Base-by-base conservation (phyloP, 2,797 vertebrate genomes). In the Pyrocephalus nanus region DNA sequence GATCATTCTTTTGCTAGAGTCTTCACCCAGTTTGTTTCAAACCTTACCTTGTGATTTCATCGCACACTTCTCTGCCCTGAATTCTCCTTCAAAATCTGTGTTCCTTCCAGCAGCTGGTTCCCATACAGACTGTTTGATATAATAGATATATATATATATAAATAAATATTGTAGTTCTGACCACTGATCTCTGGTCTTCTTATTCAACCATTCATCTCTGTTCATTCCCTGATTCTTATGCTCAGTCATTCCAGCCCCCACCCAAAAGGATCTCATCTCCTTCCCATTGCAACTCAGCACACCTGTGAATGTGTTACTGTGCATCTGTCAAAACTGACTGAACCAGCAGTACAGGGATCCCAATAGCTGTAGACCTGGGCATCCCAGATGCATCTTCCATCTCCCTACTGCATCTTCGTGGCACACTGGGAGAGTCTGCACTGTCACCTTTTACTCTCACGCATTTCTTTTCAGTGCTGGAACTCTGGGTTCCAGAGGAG, bases 361-460 rank as follows among this genome's bases (percentile, higher is more conserved):
- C n/a, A 40, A 34, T 0, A 78, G 19, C 54, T 72, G 1, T 1
- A 76, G 58, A 78, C 34, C 55, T 72, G 30, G 9, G 27, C 42
- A 51, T 36, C 51, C 55, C n/a, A 58, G 51, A 71, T 91, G 20
- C 43, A 86, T 55, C 38, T 90, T 81, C 45, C 34, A 43, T 17
- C 36, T 86, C 19, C 36, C 26, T 53, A 3, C 20, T 54, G 25
- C 50, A 48, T 34, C 78, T 80, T 90, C 21, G 34, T 7, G 38
- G 48, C 1, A 0, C 1, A n/a, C 13, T 8, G 22, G 38, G 12
- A 17, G 1, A 58, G 30, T 30, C n/a, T 62, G 45, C 32, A 47
- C 34, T 29, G 58, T 43, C 43, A 22, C 47, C 30, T 79, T 70
- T 61, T 34, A 36, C 30, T 4, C 19, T 51, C 38, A 18, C 0